Conservation (phyloP, 2,797 vertebrate species). For the Tenualosa ilisha region DNA sequence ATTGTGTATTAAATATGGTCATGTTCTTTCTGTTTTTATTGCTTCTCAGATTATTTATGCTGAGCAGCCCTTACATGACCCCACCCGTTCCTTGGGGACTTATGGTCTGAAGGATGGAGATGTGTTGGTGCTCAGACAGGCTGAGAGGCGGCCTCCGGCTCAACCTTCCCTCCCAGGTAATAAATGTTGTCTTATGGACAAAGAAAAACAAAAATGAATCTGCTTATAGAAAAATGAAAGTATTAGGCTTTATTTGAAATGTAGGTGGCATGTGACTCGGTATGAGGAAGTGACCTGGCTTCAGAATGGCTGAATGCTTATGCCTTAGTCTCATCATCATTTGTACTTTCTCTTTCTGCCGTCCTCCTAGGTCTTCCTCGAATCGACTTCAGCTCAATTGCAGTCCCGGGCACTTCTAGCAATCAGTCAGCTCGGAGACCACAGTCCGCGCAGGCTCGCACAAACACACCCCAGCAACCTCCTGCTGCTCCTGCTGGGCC, state of each 20-base stretch:
- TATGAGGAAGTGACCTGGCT: neutral
- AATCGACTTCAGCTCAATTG: conserved; percentile 96
- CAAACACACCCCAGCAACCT: conserved; percentile 65
- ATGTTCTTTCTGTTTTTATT: conserved; percentile 23
- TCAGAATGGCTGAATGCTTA: neutral
- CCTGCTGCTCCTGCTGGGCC: conserved; percentile 43
- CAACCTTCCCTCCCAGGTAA: conserved; percentile 78
- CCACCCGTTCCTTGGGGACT: conserved; percentile 87
- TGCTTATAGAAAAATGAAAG: neutral
- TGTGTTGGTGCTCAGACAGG: conserved; percentile 91
- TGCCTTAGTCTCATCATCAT: neutral
- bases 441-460: conserved; percentile 48
- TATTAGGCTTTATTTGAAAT: neutral
- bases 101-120: conserved; percentile 97
- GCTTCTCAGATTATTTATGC: conserved; percentile 84
- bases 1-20: neutral
- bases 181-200: neutral
- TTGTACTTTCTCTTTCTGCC: neutral
- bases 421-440: conserved; percentile 51
- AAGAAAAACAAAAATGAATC: neutral
- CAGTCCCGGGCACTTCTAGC: conserved; percentile 86
- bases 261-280: neutral
- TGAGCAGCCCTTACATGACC: conserved; percentile 89
- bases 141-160: conserved; percentile 76
- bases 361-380: conserved; percentile 81